Base-by-base conservation (phyloP, 2,888 invertebrate species). In the Machimus atricapillus region DNA sequence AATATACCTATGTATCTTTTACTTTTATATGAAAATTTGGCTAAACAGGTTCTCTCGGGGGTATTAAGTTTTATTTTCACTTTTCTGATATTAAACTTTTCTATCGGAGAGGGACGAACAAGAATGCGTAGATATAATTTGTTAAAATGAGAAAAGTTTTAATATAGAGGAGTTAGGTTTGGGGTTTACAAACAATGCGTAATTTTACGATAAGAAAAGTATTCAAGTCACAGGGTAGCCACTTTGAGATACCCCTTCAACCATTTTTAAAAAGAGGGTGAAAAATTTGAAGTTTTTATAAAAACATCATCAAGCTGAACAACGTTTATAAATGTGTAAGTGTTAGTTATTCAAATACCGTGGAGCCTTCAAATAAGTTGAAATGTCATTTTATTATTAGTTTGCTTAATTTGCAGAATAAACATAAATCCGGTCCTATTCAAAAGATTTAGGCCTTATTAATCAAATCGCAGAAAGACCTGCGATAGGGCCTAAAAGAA, bases 401-500 rank as follows among this genome's bases (percentile, higher is more conserved):
- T 27, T 27, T 27, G 23, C 23, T 12, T 19, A 27, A 66, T 27
- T 23, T 46, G 12, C 52, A 81, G 52, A 52, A n/a, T 27, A 81
- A 46, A 27, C 27, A 23, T 27, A 56, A 81, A 52, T 81, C 81
- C 37, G 46, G 9, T n/a, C 19, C 1, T 46, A 19, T 2, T 37
- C 34, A 79, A 19, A n/a, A 79, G 46, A 19, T 31, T 23, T 8
- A 7, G n/a, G n/a, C 19, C 52, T 52, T 81, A 34, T 81, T 81
- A 81, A 81, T 81, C 81, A 81, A 81, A 81, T 81, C 27, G 81
- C 56, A 27, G 43, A 31, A 56, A 56, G 31, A 81, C 52, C 52
- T 52, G 79, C 52, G 56, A 81, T n/a, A 34, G 52, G 19, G 56
- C 52, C 16, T 52, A 31, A 40, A 40, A 56, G 52, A 52, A 81